Conservation (phyloP, 2,113 vertebrate genomes). For the Ceratotherium simum region DNA sequence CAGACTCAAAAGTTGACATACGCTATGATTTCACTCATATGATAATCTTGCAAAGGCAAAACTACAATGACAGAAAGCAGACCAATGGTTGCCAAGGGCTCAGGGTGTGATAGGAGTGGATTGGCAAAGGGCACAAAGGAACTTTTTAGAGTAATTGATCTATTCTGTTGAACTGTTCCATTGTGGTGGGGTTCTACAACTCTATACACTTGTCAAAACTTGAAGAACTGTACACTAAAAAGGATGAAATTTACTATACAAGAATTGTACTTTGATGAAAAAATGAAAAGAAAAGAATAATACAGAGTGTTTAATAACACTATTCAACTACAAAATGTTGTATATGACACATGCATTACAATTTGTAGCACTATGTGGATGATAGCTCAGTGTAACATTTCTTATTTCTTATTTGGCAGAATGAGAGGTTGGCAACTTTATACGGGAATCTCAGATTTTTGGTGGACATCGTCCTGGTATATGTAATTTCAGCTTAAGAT, state of each 20-base stretch:
- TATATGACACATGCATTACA: background rate
- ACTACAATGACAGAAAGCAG: background rate
- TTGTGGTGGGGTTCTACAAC: background rate
- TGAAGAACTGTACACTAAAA: background rate
- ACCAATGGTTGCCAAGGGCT: background rate
- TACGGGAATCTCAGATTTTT: background rate
- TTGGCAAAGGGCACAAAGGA: background rate
- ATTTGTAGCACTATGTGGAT: background rate
- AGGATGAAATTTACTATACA: background rate
- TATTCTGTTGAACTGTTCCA: background rate
- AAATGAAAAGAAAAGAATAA: constrained; percentile 13
- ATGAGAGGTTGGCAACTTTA: background rate
- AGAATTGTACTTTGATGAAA: background rate
- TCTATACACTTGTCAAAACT: background rate
- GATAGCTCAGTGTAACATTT: background rate
- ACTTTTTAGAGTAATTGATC: background rate
- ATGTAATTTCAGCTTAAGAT: background rate
- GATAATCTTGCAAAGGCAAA: background rate
- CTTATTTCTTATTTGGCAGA: background rate
- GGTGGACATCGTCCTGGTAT: background rate
- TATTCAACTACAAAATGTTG: background rate
- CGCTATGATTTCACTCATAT: background rate
- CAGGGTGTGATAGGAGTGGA: background rate
- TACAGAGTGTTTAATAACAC: constrained; percentile 35
- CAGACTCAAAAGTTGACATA: background rate